A percentile compares a stretch with the other conserved stretches of the same genome.
Evolutionary conservation across 92 coral and sea anemone species (phyloP).

Genomic region (Porites lobata): DNA sequence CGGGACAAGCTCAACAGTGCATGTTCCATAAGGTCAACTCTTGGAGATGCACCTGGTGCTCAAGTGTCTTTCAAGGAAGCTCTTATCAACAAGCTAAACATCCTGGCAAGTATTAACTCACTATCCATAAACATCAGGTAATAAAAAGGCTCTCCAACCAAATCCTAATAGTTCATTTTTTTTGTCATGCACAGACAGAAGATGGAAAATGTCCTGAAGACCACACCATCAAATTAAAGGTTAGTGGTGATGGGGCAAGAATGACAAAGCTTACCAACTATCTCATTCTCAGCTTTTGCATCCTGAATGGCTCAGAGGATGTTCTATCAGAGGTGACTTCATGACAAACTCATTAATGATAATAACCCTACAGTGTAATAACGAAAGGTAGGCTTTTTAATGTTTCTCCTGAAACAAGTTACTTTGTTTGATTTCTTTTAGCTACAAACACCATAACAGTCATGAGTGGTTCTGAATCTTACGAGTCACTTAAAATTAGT

Average conservation of each 20-base stretch:
- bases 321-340: conserved; percentile 30
- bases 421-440: background rate
- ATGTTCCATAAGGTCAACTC: conserved; percentile 16
- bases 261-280: conserved; percentile 35
- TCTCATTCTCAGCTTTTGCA: conserved; percentile 32
- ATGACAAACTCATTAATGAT: no score
- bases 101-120: no score
- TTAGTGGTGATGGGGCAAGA: conserved; percentile 50
- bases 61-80: no score
- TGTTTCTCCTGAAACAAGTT: no score
- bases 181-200: background rate
- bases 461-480: conserved; percentile 64
- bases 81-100: no score
- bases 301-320: conserved; percentile 43
- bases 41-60: no score
- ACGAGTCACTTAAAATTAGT: conserved; percentile 36
- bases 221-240: conserved; percentile 15
- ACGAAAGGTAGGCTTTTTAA: no score
- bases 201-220: conserved; percentile 21
- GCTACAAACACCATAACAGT: conserved; percentile 67
- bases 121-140: no score
- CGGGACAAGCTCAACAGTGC: conserved; percentile 56
- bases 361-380: no score
- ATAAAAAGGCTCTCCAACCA: no score
- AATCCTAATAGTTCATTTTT: no score